phyloP scores from a whole-genome alignment of 2,888 invertebrate species.

The Mythimna loreyi region DNA sequence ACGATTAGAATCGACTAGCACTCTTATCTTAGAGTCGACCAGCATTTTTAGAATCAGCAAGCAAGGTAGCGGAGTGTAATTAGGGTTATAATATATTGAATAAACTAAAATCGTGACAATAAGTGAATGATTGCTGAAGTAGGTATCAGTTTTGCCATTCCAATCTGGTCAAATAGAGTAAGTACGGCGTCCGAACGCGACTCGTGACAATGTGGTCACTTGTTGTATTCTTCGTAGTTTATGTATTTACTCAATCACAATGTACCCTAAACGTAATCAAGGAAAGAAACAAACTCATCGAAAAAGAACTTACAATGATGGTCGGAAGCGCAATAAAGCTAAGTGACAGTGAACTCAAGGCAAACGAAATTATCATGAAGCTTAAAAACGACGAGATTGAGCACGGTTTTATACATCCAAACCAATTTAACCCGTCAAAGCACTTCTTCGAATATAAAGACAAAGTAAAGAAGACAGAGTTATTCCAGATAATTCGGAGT shows the following conservation, averaged over 20 bases:
- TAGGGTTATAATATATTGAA: neutral
- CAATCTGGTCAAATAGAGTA: slow-evolving; percentile 65
- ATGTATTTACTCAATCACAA: slow-evolving; percentile 47
- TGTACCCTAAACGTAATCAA: slow-evolving; percentile 62
- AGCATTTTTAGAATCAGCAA: neutral
- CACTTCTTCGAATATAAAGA: slow-evolving; percentile 93
- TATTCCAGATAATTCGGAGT: slow-evolving; percentile 92
- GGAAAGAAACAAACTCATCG: slow-evolving; percentile 84
- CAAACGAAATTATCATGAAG: slow-evolving; percentile 91
- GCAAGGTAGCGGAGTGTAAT: slow-evolving; percentile 13
- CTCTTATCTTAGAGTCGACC: neutral
- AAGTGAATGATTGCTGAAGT: slow-evolving; percentile 11
- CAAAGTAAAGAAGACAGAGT: slow-evolving; percentile 90
- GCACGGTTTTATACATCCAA: slow-evolving; percentile 84
- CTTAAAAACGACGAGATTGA: slow-evolving; percentile 89
- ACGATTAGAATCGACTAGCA: no score
- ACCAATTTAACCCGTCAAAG: slow-evolving; percentile 91
- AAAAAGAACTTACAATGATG: slow-evolving; percentile 84
- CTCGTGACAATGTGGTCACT: slow-evolving; percentile 69
- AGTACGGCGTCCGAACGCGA: slow-evolving; percentile 31
- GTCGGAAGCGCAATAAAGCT: slow-evolving; percentile 90
- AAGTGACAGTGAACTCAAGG: slow-evolving; percentile 87
- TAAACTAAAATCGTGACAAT: slow-evolving; percentile 15
- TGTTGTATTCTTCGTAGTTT: slow-evolving; percentile 56
- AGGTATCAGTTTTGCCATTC: slow-evolving; percentile 53